phyloP scores from a whole-genome alignment of 2,797 vertebrate genomes.

The Pachyuromys duprasi region DNA sequence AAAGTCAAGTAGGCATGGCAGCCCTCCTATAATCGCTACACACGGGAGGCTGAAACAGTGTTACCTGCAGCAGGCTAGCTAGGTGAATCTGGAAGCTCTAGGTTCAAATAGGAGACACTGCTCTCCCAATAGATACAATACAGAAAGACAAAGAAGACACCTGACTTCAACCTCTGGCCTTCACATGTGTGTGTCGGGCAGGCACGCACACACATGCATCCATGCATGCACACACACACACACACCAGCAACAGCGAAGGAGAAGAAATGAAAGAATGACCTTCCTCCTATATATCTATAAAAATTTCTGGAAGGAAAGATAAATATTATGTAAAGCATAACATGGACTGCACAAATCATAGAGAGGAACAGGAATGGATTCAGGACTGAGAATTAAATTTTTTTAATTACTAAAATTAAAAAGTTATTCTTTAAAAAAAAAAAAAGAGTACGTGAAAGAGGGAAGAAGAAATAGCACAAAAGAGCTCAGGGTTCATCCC shows the following conservation, averaged over 20 bases:
- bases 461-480: background rate
- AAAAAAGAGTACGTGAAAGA: background rate
- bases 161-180: background rate
- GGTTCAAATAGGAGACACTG: background rate
- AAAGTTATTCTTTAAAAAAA: background rate
- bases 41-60: background rate
- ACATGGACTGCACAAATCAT: background rate
- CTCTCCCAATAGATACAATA: background rate
- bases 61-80: background rate
- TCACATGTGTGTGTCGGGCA: background rate
- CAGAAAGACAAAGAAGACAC: background rate
- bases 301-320: constrained; percentile 34
- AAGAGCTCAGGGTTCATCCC: background rate
- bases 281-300: background rate
- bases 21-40: background rate
- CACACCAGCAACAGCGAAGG: background rate
- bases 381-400: background rate
- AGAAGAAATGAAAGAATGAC: background rate
- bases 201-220: background rate
- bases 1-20: background rate
- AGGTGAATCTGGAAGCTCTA: background rate
- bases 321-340: background rate
- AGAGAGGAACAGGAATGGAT: background rate
- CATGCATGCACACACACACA: background rate
- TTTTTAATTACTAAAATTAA: background rate